Conservation (phyloP, 2,888 invertebrate species). For the Tillus elongatus region DNA sequence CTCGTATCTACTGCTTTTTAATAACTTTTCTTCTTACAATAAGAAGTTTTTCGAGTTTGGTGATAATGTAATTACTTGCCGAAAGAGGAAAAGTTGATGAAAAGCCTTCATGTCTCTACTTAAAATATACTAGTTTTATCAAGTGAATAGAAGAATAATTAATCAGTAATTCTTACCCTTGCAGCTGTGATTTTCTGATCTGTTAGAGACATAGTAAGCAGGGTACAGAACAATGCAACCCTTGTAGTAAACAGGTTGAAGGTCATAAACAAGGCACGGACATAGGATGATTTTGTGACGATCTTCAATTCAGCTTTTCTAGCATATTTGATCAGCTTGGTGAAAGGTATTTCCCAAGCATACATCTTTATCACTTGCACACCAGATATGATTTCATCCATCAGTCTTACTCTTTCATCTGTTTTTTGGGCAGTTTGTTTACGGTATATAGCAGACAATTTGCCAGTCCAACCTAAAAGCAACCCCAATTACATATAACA, state of each 20-base stretch:
- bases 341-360: conserved; percentile 66
- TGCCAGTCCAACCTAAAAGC: conserved; percentile 56
- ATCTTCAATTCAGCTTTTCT: conserved; percentile 49
- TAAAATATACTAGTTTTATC: too few species aligned
- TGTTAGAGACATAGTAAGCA: conserved; percentile 58
- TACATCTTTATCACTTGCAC: conserved; percentile 81
- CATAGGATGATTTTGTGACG: conserved; percentile 52
- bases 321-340: conserved; percentile 50
- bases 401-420: conserved; percentile 81
- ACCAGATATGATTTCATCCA: conserved; percentile 90
- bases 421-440: conserved; percentile 75
- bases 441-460: conserved; percentile 56
- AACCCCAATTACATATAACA: too few species aligned
- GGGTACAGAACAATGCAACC: conserved; percentile 65
- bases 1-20: too few species aligned
- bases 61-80: too few species aligned
- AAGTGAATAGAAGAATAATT: too few species aligned
- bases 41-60: too few species aligned
- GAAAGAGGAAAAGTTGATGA: too few species aligned
- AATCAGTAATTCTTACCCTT: too few species aligned
- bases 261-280: conserved; percentile 60
- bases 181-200: conserved; percentile 62
- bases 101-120: too few species aligned
- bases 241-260: conserved; percentile 76
- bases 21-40: too few species aligned